These are phyloP conservation scores for Balearica regulorum DNA, from an alignment of 2,797 vertebrate genomes.

Conservation along the genomic window DNA sequence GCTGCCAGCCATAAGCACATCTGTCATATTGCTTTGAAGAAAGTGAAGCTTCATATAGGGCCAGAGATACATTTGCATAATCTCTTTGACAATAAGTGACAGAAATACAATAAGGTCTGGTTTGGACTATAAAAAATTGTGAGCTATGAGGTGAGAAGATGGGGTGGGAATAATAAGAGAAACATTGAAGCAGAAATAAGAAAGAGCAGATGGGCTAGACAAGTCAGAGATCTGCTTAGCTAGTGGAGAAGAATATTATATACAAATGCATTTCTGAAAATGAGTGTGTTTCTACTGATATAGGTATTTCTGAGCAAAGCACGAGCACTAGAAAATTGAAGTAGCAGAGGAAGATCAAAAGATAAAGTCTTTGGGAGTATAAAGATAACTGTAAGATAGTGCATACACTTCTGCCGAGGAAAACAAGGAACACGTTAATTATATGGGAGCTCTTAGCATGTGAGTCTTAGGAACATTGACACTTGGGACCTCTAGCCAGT, in stretches of 20 bases:
- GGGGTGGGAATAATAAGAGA: neutral
- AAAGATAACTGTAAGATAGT: neutral
- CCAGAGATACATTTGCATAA: constrained; percentile 33
- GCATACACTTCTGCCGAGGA: neutral
- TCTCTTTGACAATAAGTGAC: constrained; percentile 32
- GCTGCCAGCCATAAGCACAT: constrained; percentile 10
- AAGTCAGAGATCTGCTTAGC: neutral
- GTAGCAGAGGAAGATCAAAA: neutral
- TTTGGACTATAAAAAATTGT: neutral
- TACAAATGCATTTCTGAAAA: neutral
- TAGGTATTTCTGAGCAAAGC: neutral
- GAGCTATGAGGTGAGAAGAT: neutral
- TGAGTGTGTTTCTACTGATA: neutral
- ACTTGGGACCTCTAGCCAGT: fast-evolving
- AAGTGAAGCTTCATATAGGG: constrained; percentile 1
- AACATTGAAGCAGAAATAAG: neutral
- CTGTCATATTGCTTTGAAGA: constrained; percentile 34
- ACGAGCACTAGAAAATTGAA: neutral
- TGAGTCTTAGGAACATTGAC: neutral
- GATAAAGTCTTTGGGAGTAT: neutral
- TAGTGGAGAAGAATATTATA: neutral
- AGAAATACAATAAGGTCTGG: neutral
- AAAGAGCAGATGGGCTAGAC: neutral
- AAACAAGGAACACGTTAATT: neutral
- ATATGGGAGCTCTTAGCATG: neutral